A percentile compares a stretch with the other conserved stretches of the same genome.
Evolutionary conservation across 1,140 invertebrate genomes (phyloP).

Genomic region (Drosophila tropicalis): DNA sequence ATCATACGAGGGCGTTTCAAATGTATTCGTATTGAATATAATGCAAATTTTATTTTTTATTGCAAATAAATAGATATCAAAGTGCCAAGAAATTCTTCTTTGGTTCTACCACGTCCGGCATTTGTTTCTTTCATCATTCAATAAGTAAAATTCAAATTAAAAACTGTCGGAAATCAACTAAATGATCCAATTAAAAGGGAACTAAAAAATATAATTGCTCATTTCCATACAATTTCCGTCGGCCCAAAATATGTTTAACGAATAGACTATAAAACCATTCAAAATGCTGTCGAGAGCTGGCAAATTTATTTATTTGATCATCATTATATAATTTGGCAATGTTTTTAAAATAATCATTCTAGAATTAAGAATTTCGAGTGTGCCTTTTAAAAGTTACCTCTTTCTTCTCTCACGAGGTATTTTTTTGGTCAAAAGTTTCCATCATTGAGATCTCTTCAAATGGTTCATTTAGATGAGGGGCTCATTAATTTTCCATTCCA

Average conservation of each 20-base stretch:
- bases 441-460: too few species aligned
- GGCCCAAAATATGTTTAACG: conserved; percentile 15
- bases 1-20: conserved; percentile 32
- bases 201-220: conserved; percentile 34
- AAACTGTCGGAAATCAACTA: conserved; percentile 29
- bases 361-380: too few species aligned
- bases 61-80: conserved; percentile 26
- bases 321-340: too few species aligned
- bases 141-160: conserved; percentile 26
- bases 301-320: too few species aligned
- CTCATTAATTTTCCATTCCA: too few species aligned
- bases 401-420: too few species aligned
- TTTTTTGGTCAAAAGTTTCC: too few species aligned
- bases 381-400: too few species aligned
- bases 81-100: neutral
- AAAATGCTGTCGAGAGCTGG: too few species aligned
- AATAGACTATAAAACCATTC: too few species aligned
- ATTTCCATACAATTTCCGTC: conserved; percentile 57
- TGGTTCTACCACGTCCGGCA: neutral
- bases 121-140: neutral
- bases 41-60: conserved; percentile 24
- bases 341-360: too few species aligned
- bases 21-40: conserved; percentile 23
- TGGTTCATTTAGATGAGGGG: too few species aligned
- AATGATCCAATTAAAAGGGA: conserved; percentile 14